Evolutionary conservation across 2,113 vertebrate genomes (phyloP), one percentile per base, ranked within the genome.

Genomic region (Mixornis gularis): DNA sequence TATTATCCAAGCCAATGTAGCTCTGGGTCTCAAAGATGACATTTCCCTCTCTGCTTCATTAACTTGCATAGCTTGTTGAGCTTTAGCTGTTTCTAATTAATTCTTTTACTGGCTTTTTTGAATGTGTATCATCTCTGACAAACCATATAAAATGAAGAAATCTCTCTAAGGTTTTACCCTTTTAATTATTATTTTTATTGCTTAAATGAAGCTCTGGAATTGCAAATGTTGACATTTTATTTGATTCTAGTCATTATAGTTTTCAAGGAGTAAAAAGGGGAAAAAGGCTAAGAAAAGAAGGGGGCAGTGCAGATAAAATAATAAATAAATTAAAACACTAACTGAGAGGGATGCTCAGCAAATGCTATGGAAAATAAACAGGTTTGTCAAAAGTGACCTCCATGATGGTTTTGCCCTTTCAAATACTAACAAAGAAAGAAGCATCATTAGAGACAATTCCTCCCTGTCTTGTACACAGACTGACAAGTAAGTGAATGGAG

Each of bases 101-200:
- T 98, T 98, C 94, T 98, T 97, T 98, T 97, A 97, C 97, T 97
- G 92, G 85, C 76, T 98, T 97, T 97, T 96, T 97, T 95, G 97
- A 98, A 97, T 96, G 97, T 98, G 97, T 96, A 97, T 98, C 95
- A 97, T 98, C 72, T 89, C 96, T 97, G 95, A 95, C 93, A 98
- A 97, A 97, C 96, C 96, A 97, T 95, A 98, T 97, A 98, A 98
- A 97, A 97, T 96, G 96, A 97, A 97, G 96, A 97, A 98, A 97
- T 97, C 96, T 98, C 97, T 98, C 97, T 95, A 96, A 98, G 98
- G 97, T 97, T 98, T 98, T 98, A 97, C 95, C 97, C 97, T 98
- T 98, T 98, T 98, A 98, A 98, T 98, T 98, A 98, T 98, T 98
- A 98, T 98, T 98, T 98, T 98, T 98, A 98, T 97, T 98, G 96